A percentile compares a stretch with the other conserved stretches of the same genome.
Conservation (phyloP, 2,113 vertebrate genomes). For the Phrynocephalus versicolor region DNA sequence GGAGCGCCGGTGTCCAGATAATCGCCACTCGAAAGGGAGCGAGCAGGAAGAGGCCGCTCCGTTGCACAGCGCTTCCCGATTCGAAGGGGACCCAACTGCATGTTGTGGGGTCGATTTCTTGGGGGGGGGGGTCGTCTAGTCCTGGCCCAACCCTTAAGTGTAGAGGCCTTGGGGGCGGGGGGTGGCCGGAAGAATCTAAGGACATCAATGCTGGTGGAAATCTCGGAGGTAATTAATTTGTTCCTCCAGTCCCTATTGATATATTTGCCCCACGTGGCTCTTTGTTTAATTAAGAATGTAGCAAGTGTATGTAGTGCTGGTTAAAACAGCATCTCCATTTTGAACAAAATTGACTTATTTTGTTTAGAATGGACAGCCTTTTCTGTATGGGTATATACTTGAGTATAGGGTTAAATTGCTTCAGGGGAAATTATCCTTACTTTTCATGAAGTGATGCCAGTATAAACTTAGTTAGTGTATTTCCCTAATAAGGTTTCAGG, state of each 20-base stretch:
- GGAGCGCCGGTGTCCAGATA: too few species aligned
- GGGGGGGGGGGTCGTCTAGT: too few species aligned
- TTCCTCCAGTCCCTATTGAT: background rate
- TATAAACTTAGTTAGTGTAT: background rate
- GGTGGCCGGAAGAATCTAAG: background rate
- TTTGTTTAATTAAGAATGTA: background rate
- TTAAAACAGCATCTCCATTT: background rate
- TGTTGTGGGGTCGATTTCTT: too few species aligned
- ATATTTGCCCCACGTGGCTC: background rate
- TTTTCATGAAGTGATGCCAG: background rate
- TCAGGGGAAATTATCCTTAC: background rate
- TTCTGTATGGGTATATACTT: background rate
- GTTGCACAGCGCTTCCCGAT: too few species aligned
- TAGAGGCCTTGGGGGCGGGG: too few species aligned
- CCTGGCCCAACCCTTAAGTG: background rate
- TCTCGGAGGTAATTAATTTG: background rate
- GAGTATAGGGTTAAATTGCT: too few species aligned
- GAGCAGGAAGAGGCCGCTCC: too few species aligned
- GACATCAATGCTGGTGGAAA: too few species aligned
- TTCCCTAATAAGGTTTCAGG: background rate
- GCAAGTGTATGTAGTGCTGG: background rate
- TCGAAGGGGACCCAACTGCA: background rate
- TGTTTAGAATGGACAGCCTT: background rate
- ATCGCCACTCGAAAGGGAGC: too few species aligned
- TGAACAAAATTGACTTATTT: background rate